Base-by-base conservation (phyloP, 1,140 invertebrate genomes). In the Muscidifurax raptorellus region DNA sequence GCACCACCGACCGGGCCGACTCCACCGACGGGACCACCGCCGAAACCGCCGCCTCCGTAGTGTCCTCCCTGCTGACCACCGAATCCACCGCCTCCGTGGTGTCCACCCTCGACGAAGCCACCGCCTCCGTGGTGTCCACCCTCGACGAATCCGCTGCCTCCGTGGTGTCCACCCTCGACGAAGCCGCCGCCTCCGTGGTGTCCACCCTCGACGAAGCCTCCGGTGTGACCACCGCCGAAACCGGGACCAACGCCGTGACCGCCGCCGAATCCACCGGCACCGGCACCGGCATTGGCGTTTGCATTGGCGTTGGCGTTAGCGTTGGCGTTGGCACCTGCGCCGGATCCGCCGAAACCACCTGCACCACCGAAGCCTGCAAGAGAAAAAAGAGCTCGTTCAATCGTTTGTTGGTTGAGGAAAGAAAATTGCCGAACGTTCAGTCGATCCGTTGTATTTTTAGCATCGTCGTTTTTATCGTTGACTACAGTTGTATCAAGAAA, bases 231-330 rank as follows among this genome's bases (percentile, higher is more conserved):
- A 78, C 83, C 87, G 81, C 79, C 81, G 15, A 44, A 28, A 22
- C 84, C 83, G 15, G 6, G 36, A 44, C 78, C 40, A 30, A 79
- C 79, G 25, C 85, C 87, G 5, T 69, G n/a, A 30, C 81, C 40
- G 72, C 83, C 87, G 64, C 82, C 67, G 67, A 64, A 67, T 6
- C 32, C 32, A 74, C 79, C 75, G 12, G 40, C 76, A 36, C 82
- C 77, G 66, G 47, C 27, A 52, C 30, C 27, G 15, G 52, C 72
- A 6, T n/a, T n/a, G 64, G 59, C 32, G 13, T 18, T 44, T 3
- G 67, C 52, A 22, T 3, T 22, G 7, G 75, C 82, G 22, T 4
- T 27, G n/a, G 84, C 80, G 47, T 74, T 77, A 18, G 80, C 79
- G 18, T 32, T 76, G 7, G 79, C 72, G 27, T 28, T 66, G 64